Base-by-base conservation (phyloP, 2,888 invertebrate species). In the Philereme transversata region DNA sequence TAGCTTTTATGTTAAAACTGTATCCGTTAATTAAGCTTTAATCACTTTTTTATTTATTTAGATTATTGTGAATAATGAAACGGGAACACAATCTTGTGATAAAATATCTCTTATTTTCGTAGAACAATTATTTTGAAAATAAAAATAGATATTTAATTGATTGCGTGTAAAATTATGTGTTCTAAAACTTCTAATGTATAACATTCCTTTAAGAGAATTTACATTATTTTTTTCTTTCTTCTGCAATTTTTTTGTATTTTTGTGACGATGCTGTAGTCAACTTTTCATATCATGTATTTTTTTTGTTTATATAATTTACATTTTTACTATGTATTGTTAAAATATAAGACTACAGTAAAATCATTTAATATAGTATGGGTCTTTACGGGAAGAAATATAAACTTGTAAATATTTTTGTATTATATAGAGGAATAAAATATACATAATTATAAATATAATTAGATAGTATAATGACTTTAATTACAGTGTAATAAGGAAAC, bases 381-480 rank as follows among this genome's bases (percentile, higher is more conserved):
- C 82, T 87, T 79, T 86, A 90, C 84, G 91, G 90, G 88, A 87
- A 81, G 85, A 73, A 63, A 65, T 46, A 75, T 79, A 73, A 69
- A 68, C 76, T 78, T 92, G 91, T 91, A 91, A 86, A 91, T 92
- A 91, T 84, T 76, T 88, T 89, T 91, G 90, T 90, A 88, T 83
- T 82, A 91, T 91, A 92, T 90, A 90, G 88, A 84, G 72, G 84
- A 78, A 81, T 84, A 82, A n/a, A 84, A 68, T 83, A 69, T 88
- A 63, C 38, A 91, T 88, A 87, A 80, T 88, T 90, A 91, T 88
- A 88, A 79, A 86, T 85, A 84, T 87, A 87, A 80, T 70, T 90
- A 92, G 90, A 88, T 92, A 91, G 90, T 77, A 73, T 89, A 90
- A 91, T 90, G 90, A 90, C 90, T 86, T 89, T 88, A 87, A 89